phyloP scores from a whole-genome alignment of 1,140 invertebrate genomes.

The Microplitis demolitor region DNA sequence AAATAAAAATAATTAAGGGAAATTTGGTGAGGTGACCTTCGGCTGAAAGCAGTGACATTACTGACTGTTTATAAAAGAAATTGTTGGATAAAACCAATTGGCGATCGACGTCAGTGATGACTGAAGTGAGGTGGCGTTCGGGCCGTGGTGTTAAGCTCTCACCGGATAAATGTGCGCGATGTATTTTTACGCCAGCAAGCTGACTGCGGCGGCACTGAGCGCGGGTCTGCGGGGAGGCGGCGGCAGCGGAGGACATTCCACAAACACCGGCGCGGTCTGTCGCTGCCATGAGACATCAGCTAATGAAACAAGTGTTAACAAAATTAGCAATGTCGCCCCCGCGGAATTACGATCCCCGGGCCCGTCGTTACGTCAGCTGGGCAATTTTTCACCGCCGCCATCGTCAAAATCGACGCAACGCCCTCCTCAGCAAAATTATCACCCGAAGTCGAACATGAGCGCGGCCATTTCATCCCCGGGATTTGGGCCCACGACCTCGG shows the following conservation, averaged over 20 bases:
- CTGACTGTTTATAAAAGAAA: constrained; percentile 7
- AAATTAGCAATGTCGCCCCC: constrained; percentile 36
- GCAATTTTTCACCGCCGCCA: constrained; percentile 22
- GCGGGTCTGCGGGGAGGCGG: constrained; percentile 45
- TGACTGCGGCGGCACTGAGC: constrained; percentile 61
- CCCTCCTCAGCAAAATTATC: constrained; percentile 17
- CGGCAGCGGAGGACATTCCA: constrained; percentile 27
- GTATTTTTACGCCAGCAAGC: constrained; percentile 62
- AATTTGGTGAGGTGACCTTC: too few species aligned
- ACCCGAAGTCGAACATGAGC: constrained; percentile 20
- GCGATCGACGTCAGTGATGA: constrained; percentile 59
- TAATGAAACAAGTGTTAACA: constrained; percentile 21
- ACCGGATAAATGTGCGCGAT: constrained; percentile 62
- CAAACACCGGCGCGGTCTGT: constrained; percentile 36
- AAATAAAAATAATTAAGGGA: too few species aligned
- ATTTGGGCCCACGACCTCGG: constrained; percentile 38
- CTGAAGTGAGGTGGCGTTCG: constrained; percentile 56
- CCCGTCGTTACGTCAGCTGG: constrained; percentile 12
- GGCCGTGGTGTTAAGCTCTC: constrained; percentile 58
- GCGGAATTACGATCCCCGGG: constrained; percentile 20
- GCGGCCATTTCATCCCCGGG: background rate
- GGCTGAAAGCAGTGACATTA: background rate
- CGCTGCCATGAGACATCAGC: constrained; percentile 46
- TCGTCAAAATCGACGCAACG: constrained; percentile 16
- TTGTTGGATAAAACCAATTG: constrained; percentile 20